A percentile compares a stretch with the other conserved stretches of the same genome.
Conservation (phyloP, 1,140 invertebrate species). For the Caligus rogercresseyi region DNA sequence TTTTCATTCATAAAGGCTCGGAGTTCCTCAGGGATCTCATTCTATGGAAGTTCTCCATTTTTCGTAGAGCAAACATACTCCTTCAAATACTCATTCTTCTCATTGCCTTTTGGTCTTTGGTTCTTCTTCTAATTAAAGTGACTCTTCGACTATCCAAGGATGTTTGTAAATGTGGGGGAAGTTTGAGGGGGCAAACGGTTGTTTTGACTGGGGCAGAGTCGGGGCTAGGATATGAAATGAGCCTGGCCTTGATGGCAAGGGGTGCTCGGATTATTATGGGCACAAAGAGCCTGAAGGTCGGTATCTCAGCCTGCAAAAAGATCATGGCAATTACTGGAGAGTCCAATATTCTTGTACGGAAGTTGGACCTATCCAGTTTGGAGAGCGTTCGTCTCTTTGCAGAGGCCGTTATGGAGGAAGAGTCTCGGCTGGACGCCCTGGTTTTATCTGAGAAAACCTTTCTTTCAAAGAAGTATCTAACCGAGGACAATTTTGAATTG, state of each 20-base stretch:
- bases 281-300: background rate
- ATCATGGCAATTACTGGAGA: background rate
- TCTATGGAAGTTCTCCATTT: background rate
- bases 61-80: background rate
- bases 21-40: background rate
- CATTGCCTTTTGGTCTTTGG: background rate
- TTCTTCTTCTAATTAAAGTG: background rate
- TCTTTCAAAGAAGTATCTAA: background rate
- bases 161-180: background rate
- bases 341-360: background rate
- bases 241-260: background rate
- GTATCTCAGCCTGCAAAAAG: background rate
- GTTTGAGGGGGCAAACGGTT: background rate
- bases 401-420: background rate
- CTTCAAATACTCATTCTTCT: background rate
- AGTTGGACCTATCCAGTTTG: background rate
- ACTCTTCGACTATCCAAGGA: background rate
- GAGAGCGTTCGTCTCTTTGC: background rate
- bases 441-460: background rate
- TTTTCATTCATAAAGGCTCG: background rate
- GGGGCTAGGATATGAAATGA: background rate
- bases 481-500: background rate
- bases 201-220: background rate
- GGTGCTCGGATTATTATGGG: background rate
- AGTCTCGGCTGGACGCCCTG: background rate